Conservation (phyloP, 1,140 invertebrate genomes). For the Gonatopus flavifemur region DNA sequence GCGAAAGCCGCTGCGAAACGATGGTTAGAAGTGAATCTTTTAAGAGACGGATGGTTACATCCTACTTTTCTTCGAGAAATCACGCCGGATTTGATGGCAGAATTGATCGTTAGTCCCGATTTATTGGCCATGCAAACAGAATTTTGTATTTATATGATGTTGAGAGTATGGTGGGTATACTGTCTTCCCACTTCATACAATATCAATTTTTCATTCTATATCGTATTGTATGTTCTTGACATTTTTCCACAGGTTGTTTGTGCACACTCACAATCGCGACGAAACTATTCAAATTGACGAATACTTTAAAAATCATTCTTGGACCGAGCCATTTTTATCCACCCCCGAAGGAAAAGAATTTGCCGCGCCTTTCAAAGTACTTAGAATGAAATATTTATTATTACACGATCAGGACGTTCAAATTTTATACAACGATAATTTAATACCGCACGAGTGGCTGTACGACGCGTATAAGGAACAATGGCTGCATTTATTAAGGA, state of each 20-base stretch:
- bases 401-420: slow-evolving; percentile 73
- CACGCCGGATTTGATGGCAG: slow-evolving; percentile 67
- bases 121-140: slow-evolving; percentile 81
- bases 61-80: slow-evolving; percentile 63
- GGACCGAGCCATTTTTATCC: slow-evolving; percentile 61
- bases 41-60: slow-evolving; percentile 63
- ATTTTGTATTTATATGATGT: slow-evolving; percentile 75
- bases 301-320: slow-evolving; percentile 46
- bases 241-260: slow-evolving; percentile 39
- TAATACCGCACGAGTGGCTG: slow-evolving; percentile 73
- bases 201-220: too few relatives aligned
- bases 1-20: slow-evolving; percentile 66
- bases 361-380: slow-evolving; percentile 64
- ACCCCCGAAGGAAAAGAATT: slow-evolving; percentile 64
- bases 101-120: slow-evolving; percentile 66
- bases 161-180: slow-evolving; percentile 67
- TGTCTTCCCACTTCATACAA: too few relatives aligned
- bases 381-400: slow-evolving; percentile 71
- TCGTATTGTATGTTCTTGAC: too few relatives aligned
- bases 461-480: slow-evolving; percentile 66
- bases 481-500: slow-evolving; percentile 70
- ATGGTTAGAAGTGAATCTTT: slow-evolving; percentile 73
- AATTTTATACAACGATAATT: slow-evolving; percentile 68
- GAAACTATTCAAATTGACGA: slow-evolving; percentile 54
- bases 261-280: slow-evolving; percentile 39